Evolutionary conservation across 2,888 invertebrate species (phyloP).

Genomic region (Caradrina kadenii): DNA sequence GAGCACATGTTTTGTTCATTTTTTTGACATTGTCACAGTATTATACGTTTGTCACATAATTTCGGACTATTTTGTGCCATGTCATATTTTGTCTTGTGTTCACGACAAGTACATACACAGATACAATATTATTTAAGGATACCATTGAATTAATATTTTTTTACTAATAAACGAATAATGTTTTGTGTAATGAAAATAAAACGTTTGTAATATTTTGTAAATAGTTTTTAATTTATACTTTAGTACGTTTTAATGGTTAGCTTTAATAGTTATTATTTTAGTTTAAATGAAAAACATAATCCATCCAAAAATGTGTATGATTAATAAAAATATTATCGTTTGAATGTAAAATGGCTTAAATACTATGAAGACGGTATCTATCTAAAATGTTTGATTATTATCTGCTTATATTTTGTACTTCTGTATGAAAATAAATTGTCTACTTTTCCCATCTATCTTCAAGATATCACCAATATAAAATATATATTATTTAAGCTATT

Average conservation of each 20-base stretch:
- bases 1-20: slow-evolving; percentile 28
- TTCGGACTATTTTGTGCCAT: slow-evolving; percentile 80
- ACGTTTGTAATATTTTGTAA: slow-evolving; percentile 88
- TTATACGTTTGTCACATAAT: slow-evolving; percentile 59
- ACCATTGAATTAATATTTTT: slow-evolving; percentile 64
- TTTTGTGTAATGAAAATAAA: slow-evolving; percentile 57
- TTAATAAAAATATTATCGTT: slow-evolving; percentile 71
- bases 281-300: slow-evolving; percentile 74
- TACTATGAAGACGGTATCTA: slow-evolving; percentile 21
- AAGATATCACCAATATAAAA: too few relatives aligned
- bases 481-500: slow-evolving; percentile 44
- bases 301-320: slow-evolving; percentile 86
- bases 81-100: slow-evolving; percentile 69
- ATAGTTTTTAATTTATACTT: slow-evolving; percentile 87
- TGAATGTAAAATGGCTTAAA: slow-evolving; percentile 58
- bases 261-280: slow-evolving; percentile 88
- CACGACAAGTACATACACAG: slow-evolving; percentile 60
- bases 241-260: slow-evolving; percentile 84
- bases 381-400: not conserved
- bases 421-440: too few relatives aligned
- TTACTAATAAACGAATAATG: slow-evolving; percentile 59
- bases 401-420: too few relatives aligned
- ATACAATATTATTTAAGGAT: slow-evolving; percentile 60
- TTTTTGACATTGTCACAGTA: slow-evolving; percentile 58
- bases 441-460: too few relatives aligned